Base-by-base conservation (phyloP, 1,140 invertebrate species). In the Gryllus bimaculatus region DNA sequence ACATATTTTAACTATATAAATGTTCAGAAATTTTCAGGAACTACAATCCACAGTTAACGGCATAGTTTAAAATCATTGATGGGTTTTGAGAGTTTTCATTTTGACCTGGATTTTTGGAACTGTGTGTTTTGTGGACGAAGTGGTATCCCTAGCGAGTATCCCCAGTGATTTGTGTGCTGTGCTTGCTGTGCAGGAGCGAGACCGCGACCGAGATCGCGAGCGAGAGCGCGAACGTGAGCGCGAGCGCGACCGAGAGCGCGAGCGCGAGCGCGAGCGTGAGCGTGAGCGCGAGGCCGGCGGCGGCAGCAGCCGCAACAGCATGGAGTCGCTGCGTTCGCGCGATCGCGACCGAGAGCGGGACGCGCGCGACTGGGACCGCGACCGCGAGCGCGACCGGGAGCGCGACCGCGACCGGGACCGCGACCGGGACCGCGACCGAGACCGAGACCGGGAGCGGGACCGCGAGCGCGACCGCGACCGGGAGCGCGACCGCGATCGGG, bases 221-320 rank as follows among this genome's bases (percentile, higher is more conserved):
- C 10, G 54, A 0, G 10, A 18, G 2, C 54, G 54, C 1, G 10
- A 10, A 3, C 10, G 54, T 7, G 10, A 18, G 2, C 54, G 54
- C 54, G 54, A 18, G 7, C 10, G 54, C 7, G 54, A 18, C 0
- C 10, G 54, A 1, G 54, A 18, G 10, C 10, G 54, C 10, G 54
- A 10, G 2, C 10, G 54, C 0, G 54, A 66, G 18, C 54, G 54
- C 54, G 54, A 66, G 18, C 10, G 54, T 7, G 26, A 39, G 26
- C 26, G 26, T 39, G 26, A 39, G 26, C 26, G 26, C 26, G 26
- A 39, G 5, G 26, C 21, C 39, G 81, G 15, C 79, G 81, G 7
- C 76, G 81, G 13, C 78, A 81, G 39, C 26, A 78, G 77, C 12
- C 79, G 77, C 76, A 77, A 76, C 74, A 80, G 74, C 75, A 78